phyloP scores from a whole-genome alignment of 2,113 vertebrate genomes.

The Erpornis zantholeuca region DNA sequence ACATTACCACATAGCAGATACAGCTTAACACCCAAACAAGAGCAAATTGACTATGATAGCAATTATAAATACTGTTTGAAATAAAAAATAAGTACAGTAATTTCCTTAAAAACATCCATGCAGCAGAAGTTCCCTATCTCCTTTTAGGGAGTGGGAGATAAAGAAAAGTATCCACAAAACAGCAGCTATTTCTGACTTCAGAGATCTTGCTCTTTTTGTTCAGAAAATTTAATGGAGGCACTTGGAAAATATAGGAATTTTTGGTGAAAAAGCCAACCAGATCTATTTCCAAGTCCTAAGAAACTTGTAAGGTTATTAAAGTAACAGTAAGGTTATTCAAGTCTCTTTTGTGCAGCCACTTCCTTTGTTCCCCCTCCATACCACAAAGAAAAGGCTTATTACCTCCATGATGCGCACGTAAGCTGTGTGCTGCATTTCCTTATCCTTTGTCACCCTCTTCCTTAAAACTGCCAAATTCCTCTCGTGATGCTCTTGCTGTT shows the following conservation, averaged over 20 bases:
- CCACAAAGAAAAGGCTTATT: not conserved
- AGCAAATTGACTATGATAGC: not conserved
- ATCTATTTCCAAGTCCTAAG: not conserved
- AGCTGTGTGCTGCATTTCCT: conserved; percentile 75
- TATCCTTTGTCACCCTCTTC: conserved; percentile 77
- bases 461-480: conserved; percentile 80
- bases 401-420: conserved; percentile 87
- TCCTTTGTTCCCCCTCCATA: not conserved
- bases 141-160: not conserved
- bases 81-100: not conserved
- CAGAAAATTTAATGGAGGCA: not conserved
- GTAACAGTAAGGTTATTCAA: not conserved
- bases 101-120: not conserved
- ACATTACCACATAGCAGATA: not conserved
- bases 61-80: not conserved
- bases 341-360: not conserved
- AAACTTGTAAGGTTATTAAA: too few relatives aligned
- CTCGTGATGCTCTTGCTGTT: conserved; percentile 82
- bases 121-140: not conserved
- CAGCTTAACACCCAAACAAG: not conserved
- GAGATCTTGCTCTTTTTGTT: not conserved
- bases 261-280: not conserved
- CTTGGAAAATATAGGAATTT: not conserved
- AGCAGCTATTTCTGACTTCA: not conserved
- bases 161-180: not conserved